These are phyloP conservation scores for Struthidea cinerea DNA, from an alignment of 2,113 vertebrate genomes.

Conservation along the genomic window DNA sequence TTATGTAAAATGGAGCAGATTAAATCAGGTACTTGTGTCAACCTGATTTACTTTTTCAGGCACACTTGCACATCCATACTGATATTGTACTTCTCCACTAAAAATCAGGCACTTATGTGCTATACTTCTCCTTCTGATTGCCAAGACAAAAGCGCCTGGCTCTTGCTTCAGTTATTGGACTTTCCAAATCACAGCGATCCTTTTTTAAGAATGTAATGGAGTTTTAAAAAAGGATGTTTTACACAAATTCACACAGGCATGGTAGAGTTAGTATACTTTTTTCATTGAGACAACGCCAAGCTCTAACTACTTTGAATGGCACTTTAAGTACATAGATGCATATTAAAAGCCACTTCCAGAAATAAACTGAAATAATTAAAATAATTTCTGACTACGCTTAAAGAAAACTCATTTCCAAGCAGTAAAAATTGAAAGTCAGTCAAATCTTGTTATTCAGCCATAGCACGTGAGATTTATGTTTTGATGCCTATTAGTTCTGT, in stretches of 20 bases:
- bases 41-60: not conserved
- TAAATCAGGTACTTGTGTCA: not conserved
- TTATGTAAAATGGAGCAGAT: not conserved
- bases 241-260: not conserved
- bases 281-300: not conserved
- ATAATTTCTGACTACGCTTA: not conserved
- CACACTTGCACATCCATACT: not conserved
- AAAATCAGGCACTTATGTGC: not conserved
- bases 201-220: not conserved
- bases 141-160: not conserved
- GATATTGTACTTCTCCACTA: not conserved
- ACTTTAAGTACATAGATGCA: not conserved
- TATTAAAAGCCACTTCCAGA: constrained; percentile 14
- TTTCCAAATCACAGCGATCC: not conserved
- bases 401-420: constrained; percentile 18
- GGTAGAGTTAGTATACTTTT: not conserved
- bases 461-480: constrained; percentile 14
- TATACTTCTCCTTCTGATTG: not conserved
- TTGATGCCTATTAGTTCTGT: constrained; percentile 44
- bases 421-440: not conserved
- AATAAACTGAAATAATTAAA: constrained; percentile 33
- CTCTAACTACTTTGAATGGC: not conserved
- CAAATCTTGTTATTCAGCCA: not conserved
- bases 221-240: not conserved
- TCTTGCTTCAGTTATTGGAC: not conserved